phyloP scores from a whole-genome alignment of 64 coral and sea anemone genomes.

The Astreopora myriophthalma region DNA sequence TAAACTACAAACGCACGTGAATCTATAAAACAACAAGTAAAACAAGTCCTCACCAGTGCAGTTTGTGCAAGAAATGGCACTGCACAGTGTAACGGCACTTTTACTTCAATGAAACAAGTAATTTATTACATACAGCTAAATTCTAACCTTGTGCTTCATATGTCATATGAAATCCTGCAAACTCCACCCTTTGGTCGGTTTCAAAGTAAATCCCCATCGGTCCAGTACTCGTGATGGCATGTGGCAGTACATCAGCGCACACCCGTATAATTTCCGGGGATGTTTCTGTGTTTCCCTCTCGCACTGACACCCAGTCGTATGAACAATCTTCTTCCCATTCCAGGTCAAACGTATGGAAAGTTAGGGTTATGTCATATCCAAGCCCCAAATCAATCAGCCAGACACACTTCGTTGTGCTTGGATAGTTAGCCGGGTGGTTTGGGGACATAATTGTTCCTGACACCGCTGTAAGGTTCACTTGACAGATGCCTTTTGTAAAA shows the following conservation, averaged over 20 bases:
- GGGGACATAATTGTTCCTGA: constrained; percentile 71
- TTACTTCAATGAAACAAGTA: neutral
- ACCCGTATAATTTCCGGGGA: neutral
- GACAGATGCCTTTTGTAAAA: constrained; percentile 57
- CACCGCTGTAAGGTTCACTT: neutral
- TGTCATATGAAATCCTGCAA: constrained; percentile 63
- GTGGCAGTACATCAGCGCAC: constrained; percentile 38
- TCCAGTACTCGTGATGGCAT: constrained; percentile 44
- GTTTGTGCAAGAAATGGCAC: too few relatives aligned
- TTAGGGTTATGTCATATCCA: constrained; percentile 62
- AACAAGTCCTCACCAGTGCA: constrained; percentile 69
- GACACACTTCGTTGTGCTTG: neutral
- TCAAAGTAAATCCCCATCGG: constrained; percentile 74
- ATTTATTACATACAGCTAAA: neutral
- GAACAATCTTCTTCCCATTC: constrained; percentile 45
- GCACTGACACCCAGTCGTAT: constrained; percentile 70
- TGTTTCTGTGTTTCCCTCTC: neutral
- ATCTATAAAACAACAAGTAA: neutral
- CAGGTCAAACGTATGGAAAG: constrained; percentile 62
- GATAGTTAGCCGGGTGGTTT: constrained; percentile 68
- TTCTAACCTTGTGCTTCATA: constrained; percentile 57
- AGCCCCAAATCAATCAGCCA: constrained; percentile 74
- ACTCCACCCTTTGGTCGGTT: constrained; percentile 63
- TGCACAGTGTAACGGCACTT: too few relatives aligned
- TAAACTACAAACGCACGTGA: too few relatives aligned